phyloP scores from a whole-genome alignment of 2,113 vertebrate genomes.

The Nettapus auritus region DNA sequence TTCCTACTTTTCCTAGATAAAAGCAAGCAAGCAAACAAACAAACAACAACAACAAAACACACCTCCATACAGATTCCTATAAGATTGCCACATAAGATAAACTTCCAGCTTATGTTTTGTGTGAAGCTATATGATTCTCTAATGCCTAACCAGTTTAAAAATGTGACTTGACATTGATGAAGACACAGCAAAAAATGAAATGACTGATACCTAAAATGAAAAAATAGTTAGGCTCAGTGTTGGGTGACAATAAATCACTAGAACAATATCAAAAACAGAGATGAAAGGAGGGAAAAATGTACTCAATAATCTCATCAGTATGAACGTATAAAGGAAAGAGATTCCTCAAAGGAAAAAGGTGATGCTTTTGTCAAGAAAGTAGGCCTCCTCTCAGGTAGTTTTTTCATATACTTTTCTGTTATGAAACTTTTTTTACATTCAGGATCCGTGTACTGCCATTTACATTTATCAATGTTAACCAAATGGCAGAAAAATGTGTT shows the following conservation, averaged over 20 bases:
- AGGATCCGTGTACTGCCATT: background rate
- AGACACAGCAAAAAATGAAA: background rate
- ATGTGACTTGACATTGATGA: background rate
- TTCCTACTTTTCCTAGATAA: background rate
- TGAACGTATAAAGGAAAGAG: background rate
- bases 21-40: too few relatives aligned
- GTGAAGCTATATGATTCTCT: background rate
- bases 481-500: background rate
- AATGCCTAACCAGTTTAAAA: background rate
- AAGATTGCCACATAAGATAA: background rate
- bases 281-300: background rate
- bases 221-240: background rate
- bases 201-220: background rate
- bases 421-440: background rate
- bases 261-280: background rate
- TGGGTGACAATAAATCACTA: background rate
- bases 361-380: background rate
- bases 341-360: background rate
- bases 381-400: background rate
- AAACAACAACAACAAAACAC: background rate
- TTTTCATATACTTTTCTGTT: background rate
- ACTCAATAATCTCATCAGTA: background rate
- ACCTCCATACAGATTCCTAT: background rate
- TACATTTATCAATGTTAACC: background rate
- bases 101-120: background rate